Base-by-base conservation (phyloP, 2,888 invertebrate species). In the Adineta ricciae region DNA sequence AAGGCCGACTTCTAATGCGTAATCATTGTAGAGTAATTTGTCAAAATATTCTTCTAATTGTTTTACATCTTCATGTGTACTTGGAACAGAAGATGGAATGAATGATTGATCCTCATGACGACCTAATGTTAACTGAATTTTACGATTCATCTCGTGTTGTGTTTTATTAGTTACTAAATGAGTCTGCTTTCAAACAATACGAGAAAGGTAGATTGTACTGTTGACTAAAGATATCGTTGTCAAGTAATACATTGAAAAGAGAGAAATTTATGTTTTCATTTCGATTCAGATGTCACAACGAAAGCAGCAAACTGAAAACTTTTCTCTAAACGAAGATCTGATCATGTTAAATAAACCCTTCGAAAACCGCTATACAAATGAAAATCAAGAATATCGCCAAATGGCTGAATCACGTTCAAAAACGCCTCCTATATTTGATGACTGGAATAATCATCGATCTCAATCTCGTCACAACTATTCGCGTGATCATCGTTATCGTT, bases 21-120 rank as follows among this genome's bases (percentile, higher is more conserved):
- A 3, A 24, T 78, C 78, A 41, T 78, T 21, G 14, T 78, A 41
- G 38, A 78, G n/a, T 41, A 41, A 16, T 7, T 14, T 41, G n/a
- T 41, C 0, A 41, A 78, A 78, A 41, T n/a, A 24, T 41, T 78
- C 78, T 78, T 78, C 78, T 78, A 78, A 78, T 78, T 78, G 78
- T 24, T 9, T n/a, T 5, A 78, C 24, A 78, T 78, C 78, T 14
- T 78, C 41, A 16, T n/a, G 4, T 41, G 78, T 78, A n/a, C 38
- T 41, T 41, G 78, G 41, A 24, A n/a, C 11, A 41, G 38, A 41
- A 14, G 78, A 38, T 78, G 78, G 78, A 41, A 78, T 19, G 7
- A 64, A 64, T 64, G 5, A 32, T 32, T 64, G 32, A 36, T 64
- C 64, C 16, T 64, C 32, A 32, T 64, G 64, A 64, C 16, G 27